phyloP scores from a whole-genome alignment of 2,888 invertebrate genomes.

The Drosophila prolongata region DNA sequence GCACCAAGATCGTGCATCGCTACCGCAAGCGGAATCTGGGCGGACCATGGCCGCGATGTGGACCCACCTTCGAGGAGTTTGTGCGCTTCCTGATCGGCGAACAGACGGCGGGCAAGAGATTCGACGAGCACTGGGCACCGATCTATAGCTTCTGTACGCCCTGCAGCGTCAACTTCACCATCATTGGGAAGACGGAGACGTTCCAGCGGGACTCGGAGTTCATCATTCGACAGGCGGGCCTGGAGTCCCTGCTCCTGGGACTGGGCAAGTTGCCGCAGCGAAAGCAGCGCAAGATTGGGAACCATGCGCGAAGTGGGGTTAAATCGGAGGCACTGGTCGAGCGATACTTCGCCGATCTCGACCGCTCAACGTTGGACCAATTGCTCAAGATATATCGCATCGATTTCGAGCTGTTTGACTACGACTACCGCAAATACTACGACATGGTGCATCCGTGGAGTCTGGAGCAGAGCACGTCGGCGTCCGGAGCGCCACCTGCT shows the following conservation, averaged over 20 bases:
- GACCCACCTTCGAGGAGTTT: slow-evolving; percentile 90
- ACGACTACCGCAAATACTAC: slow-evolving; percentile 86
- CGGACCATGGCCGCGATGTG: slow-evolving; percentile 78
- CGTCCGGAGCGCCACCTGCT: slow-evolving; percentile 5
- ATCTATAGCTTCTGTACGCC: slow-evolving; percentile 88
- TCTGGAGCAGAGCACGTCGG: slow-evolving; percentile 52
- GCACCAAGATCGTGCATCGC: slow-evolving; percentile 87
- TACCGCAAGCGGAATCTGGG: slow-evolving; percentile 82
- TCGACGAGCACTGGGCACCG: slow-evolving; percentile 89
- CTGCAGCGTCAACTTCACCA: slow-evolving; percentile 88
- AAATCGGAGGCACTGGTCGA: slow-evolving; percentile 85
- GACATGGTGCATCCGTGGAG: slow-evolving; percentile 84
- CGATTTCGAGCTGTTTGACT: slow-evolving; percentile 90
- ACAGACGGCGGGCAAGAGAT: slow-evolving; percentile 85
- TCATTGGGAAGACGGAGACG: slow-evolving; percentile 88
- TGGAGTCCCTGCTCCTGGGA: slow-evolving; percentile 86
- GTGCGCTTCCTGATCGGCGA: slow-evolving; percentile 88
- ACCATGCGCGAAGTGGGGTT: slow-evolving; percentile 78
- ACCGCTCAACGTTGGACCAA: slow-evolving; percentile 86
- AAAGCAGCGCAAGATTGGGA: slow-evolving; percentile 85
- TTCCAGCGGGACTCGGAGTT: slow-evolving; percentile 87
- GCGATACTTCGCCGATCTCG: slow-evolving; percentile 87
- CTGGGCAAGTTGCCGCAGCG: slow-evolving; percentile 85
- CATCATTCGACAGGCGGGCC: slow-evolving; percentile 87
- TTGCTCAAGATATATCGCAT: slow-evolving; percentile 88